These are phyloP conservation scores for Pseudococcus jackbeardsleyi DNA, from an alignment of 2,888 invertebrate species.

Conservation along the genomic window DNA sequence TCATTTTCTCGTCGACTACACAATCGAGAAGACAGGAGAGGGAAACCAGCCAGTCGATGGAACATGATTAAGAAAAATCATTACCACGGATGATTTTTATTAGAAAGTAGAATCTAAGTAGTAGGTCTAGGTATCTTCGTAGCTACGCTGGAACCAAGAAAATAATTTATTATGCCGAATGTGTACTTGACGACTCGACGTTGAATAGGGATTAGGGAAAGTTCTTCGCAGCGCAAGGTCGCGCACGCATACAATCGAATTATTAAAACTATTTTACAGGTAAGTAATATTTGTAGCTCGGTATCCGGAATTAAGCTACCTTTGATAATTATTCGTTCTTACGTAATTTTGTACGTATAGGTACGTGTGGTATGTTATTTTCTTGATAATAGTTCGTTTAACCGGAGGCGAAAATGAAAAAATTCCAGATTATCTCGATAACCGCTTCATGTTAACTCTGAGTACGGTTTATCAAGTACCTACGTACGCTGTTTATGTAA, in stretches of 20 bases:
- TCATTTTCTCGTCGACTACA: no score
- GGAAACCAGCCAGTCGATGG: no score
- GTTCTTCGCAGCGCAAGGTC: background rate
- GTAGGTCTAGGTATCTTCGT: no score
- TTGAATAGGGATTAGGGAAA: background rate
- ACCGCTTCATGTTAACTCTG: background rate
- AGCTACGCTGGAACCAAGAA: background rate
- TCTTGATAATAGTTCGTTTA: background rate
- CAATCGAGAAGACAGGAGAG: no score
- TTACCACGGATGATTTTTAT: no score
- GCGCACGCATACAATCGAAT: conserved; percentile 6
- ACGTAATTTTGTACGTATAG: background rate
- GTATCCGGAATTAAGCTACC: conserved; percentile 5
- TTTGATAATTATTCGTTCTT: background rate
- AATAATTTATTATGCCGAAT: conserved; percentile 5
- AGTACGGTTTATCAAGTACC: background rate
- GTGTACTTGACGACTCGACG: conserved; percentile 28
- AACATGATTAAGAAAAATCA: no score
- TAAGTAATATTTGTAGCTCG: background rate
- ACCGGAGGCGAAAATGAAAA: background rate
- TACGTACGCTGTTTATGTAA: background rate
- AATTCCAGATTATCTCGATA: conserved; percentile 12
- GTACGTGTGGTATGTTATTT: background rate
- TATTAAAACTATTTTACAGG: background rate
- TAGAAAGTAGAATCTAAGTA: no score